phyloP scores from a whole-genome alignment of 2,888 invertebrate genomes.

The Stenurella melanura region DNA sequence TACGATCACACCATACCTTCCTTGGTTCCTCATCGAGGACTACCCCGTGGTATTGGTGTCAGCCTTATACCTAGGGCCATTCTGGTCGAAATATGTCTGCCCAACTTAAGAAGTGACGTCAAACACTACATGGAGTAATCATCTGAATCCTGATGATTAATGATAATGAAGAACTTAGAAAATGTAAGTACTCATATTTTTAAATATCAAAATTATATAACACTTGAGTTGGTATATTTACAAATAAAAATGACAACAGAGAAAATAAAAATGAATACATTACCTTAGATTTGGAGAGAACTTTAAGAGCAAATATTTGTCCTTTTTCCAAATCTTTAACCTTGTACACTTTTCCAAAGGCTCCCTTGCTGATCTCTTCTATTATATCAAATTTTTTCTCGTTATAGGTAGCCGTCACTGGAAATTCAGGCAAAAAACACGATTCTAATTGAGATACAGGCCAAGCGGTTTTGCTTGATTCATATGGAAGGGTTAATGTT shows the following conservation, averaged over 20 bases:
- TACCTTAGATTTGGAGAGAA: constrained; percentile 86
- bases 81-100: too few relatives aligned
- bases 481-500: constrained; percentile 77
- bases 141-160: too few relatives aligned
- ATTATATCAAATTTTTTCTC: constrained; percentile 80
- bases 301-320: constrained; percentile 89
- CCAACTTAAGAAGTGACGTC: too few relatives aligned
- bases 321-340: constrained; percentile 80
- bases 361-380: constrained; percentile 88
- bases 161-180: too few relatives aligned
- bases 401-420: constrained; percentile 79
- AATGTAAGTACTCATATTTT: too few relatives aligned
- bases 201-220: too few relatives aligned
- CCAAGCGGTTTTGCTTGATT: constrained; percentile 84
- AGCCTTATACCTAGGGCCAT: too few relatives aligned
- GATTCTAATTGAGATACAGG: constrained; percentile 89
- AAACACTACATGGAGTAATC: too few relatives aligned
- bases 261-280: constrained; percentile 49
- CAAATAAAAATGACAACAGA: neutral
- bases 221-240: too few relatives aligned
- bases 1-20: too few relatives aligned
- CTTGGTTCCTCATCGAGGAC: too few relatives aligned
- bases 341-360: constrained; percentile 93
- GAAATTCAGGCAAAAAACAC: constrained; percentile 92
- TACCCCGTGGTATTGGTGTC: too few relatives aligned